Evolutionary conservation across 53 echinoderm and acorn worm genomes (phyloP).

Genomic region (Astropecten irregularis): DNA sequence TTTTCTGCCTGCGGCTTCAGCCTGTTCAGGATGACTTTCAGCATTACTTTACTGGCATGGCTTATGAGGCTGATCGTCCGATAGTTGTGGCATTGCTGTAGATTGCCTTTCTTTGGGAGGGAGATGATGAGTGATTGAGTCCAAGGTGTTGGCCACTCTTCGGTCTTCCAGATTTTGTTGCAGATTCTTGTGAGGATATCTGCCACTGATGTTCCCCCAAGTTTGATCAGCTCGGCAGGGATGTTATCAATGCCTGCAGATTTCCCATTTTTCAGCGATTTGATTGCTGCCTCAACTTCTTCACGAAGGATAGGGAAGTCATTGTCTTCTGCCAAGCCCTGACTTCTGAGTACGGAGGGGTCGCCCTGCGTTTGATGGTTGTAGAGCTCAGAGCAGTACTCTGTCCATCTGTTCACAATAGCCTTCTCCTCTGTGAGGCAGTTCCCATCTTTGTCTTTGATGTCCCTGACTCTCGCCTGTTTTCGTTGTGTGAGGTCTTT

Average conservation of each 20-base stretch:
- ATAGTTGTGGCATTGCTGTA: constrained; percentile 50
- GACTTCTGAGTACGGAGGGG: neutral
- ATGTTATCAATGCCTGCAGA: neutral
- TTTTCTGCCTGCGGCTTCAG: constrained; percentile 51
- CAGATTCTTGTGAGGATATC: neutral
- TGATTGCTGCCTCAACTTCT: constrained; percentile 42
- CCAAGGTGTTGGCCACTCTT: constrained; percentile 50
- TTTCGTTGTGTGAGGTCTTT: constrained; percentile 19
- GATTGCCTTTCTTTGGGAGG: no score
- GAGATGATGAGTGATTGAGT: constrained; percentile 51
- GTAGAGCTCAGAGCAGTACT: constrained; percentile 43
- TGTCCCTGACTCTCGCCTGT: neutral
- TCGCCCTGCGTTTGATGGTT: neutral
- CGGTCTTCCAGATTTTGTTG: constrained; percentile 45
- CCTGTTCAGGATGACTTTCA: constrained; percentile 48
- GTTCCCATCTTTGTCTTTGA: neutral
- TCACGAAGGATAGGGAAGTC: constrained; percentile 19
- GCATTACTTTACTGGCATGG: constrained; percentile 59
- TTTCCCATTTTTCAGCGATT: constrained; percentile 27
- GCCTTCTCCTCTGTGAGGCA: constrained; percentile 3
- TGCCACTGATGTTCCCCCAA: no score
- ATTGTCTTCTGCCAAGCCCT: neutral
- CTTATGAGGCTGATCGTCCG: constrained; percentile 54
- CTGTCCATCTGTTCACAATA: constrained; percentile 18
- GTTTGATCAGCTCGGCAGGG: constrained; percentile 26